phyloP scores from a whole-genome alignment of 2,797 vertebrate species.

The Petrocephalus sullivani region DNA sequence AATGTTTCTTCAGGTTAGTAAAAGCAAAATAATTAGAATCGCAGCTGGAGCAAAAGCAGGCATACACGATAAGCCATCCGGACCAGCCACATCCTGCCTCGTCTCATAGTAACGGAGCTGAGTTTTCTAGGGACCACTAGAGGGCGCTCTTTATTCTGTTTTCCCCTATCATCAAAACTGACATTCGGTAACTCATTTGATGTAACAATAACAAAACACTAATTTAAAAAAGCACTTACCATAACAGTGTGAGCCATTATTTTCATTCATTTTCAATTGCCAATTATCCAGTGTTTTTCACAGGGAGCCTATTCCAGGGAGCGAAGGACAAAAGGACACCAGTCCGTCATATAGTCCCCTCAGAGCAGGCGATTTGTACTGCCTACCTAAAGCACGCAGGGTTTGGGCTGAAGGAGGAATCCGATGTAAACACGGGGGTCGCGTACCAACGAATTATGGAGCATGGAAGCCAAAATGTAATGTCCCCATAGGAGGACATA shows the following conservation, averaged over 20 bases:
- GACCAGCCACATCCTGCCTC: not conserved
- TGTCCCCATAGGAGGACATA: too few species aligned
- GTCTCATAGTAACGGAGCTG: not conserved
- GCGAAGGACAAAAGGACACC: not conserved
- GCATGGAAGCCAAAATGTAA: too few species aligned
- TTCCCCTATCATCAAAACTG: not conserved
- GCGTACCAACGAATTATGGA: too few species aligned
- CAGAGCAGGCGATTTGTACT: not conserved
- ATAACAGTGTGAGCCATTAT: not conserved
- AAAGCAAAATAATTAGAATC: not conserved
- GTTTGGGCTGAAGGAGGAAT: not conserved
- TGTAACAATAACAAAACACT: not conserved
- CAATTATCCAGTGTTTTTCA: not conserved
- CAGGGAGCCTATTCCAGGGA: not conserved
- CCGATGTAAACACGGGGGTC: not conserved
- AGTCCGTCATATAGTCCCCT: not conserved
- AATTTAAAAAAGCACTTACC: not conserved
- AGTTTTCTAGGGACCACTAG: slow-evolving; percentile 6
- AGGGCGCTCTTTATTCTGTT: not conserved
- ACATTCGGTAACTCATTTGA: not conserved
- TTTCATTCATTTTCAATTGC: not conserved
- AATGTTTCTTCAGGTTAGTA: not conserved
- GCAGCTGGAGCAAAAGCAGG: not conserved
- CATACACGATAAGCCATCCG: not conserved
- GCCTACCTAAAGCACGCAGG: not conserved